phyloP scores from a whole-genome alignment of 2,113 vertebrate genomes.

The Apistogramma diplotaenia region DNA sequence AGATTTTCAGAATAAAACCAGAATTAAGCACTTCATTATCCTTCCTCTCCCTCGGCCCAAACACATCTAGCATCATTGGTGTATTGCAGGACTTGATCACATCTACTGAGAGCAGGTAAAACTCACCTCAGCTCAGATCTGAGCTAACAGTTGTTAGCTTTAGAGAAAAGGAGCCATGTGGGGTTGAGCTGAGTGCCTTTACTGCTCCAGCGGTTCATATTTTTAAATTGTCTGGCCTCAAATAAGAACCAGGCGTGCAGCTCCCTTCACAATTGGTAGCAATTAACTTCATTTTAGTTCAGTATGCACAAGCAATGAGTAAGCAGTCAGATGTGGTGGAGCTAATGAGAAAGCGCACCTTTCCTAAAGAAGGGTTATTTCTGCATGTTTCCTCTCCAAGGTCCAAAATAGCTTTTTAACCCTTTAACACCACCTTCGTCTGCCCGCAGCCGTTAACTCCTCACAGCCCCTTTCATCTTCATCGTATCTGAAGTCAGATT shows the following conservation, averaged over 20 bases:
- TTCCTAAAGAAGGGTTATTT: slow-evolving; percentile 37
- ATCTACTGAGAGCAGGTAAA: too few relatives aligned
- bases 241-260: neutral
- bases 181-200: neutral
- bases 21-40: neutral
- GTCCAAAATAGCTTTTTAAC: slow-evolving; percentile 21
- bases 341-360: slow-evolving; percentile 49
- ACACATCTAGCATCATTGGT: neutral
- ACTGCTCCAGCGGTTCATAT: neutral
- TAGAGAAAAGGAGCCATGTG: neutral
- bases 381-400: slow-evolving; percentile 33
- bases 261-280: slow-evolving; percentile 24
- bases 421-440: slow-evolving; percentile 12
- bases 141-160: too few relatives aligned
- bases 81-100: too few relatives aligned
- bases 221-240: neutral
- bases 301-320: slow-evolving; percentile 47
- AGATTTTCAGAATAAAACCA: neutral
- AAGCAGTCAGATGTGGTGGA: slow-evolving; percentile 43
- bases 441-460: neutral
- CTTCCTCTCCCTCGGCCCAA: neutral
- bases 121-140: too few relatives aligned
- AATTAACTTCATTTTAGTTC: slow-evolving; percentile 55
- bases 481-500: neutral
- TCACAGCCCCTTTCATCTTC: neutral